phyloP scores from a whole-genome alignment of 2,888 invertebrate genomes.

The Mesochorus sp. region DNA sequence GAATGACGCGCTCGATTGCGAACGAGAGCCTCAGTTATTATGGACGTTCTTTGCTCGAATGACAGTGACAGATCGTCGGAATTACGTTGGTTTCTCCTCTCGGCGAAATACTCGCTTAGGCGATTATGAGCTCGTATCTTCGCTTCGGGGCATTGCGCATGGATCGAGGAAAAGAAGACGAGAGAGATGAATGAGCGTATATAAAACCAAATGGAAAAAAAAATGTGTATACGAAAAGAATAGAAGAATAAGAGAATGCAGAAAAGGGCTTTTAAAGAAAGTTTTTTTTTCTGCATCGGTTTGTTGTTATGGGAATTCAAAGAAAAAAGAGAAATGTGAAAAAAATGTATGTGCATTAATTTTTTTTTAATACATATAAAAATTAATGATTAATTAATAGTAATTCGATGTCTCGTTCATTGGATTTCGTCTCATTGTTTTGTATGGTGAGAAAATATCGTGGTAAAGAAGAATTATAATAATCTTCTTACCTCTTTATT shows the following conservation, averaged over 20 bases:
- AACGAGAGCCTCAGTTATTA: too few species aligned
- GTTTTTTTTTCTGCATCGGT: not conserved
- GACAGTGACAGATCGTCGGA: slow-evolving; percentile 63
- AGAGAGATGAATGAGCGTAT: slow-evolving; percentile 18
- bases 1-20: too few species aligned
- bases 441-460: too few species aligned
- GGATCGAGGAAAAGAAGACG: slow-evolving; percentile 7
- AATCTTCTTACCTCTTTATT: slow-evolving; percentile 60
- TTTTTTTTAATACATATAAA: not conserved
- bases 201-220: not conserved
- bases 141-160: slow-evolving; percentile 27
- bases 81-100: slow-evolving; percentile 34
- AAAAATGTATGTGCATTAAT: not conserved
- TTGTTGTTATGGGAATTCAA: slow-evolving; percentile 16
- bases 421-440: too few species aligned
- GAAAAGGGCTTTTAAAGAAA: not conserved
- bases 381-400: too few species aligned
- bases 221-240: not conserved
- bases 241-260: not conserved
- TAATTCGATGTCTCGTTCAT: too few species aligned
- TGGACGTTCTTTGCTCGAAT: too few species aligned
- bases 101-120: slow-evolving; percentile 35
- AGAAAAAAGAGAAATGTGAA: too few species aligned
- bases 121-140: slow-evolving; percentile 39
- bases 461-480: not conserved